phyloP scores from a whole-genome alignment of 2,113 vertebrate genomes.

The Leptobrachium leishanense region DNA sequence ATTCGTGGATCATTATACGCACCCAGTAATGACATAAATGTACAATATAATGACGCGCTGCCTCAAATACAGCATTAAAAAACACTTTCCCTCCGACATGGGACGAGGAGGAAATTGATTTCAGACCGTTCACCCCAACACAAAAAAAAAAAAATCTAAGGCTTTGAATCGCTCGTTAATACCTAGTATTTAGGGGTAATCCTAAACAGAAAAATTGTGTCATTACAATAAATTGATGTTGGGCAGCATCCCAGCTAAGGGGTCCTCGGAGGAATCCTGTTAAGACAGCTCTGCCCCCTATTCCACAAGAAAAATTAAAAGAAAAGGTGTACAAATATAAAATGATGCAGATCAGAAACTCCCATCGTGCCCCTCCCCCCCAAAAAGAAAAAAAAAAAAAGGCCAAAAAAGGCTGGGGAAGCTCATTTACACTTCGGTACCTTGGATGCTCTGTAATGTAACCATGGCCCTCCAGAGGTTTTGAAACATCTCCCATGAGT shows the following conservation, averaged over 20 bases:
- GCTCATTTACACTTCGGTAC: too few relatives aligned
- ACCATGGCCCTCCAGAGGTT: too few relatives aligned
- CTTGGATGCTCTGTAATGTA: too few relatives aligned
- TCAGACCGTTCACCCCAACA: neutral
- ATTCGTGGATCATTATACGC: too few relatives aligned
- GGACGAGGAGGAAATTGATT: conserved; percentile 7
- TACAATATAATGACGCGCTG: too few relatives aligned
- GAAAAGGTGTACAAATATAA: neutral
- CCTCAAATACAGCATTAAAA: too few relatives aligned
- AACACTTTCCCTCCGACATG: neutral
- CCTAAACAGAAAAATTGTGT: neutral
- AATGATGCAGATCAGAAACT: neutral
- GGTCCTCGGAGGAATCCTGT: conserved; percentile 9
- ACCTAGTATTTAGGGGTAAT: conserved; percentile 31
- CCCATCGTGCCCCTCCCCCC: too few relatives aligned
- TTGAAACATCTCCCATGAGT: too few relatives aligned
- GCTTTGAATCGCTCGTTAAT: conserved; percentile 12
- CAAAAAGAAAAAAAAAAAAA: too few relatives aligned
- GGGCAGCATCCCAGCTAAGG: conserved; percentile 18
- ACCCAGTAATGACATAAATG: too few relatives aligned
- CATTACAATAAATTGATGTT: conserved; percentile 5
- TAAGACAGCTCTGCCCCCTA: conserved; percentile 8
- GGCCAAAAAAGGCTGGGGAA: too few relatives aligned
- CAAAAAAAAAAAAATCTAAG: neutral
- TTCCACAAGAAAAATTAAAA: conserved; percentile 4